Base-by-base conservation (phyloP, 1,140 invertebrate species). In the Ditylenchus dipsaci region DNA sequence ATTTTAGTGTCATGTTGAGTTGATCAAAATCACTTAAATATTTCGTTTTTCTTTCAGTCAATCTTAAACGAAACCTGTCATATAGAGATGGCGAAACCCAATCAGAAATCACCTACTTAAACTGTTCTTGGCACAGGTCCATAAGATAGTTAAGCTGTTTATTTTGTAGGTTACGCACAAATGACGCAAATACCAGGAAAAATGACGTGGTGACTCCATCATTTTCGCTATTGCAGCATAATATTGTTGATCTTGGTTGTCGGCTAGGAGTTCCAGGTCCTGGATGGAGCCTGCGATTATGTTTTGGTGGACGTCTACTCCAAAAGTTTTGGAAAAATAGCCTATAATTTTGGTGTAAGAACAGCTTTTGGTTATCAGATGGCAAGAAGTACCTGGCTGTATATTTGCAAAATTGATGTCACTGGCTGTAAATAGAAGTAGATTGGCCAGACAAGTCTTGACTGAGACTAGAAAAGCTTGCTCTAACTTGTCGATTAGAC, bases 101-200 rank as follows among this genome's bases (percentile, higher is more conserved):
- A 64, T 5, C 19, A 65, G 0, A 38, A 15, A 26, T 5, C 43
- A 76, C 69, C 33, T 27, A 75, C 73, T 68, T 74, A 47, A 65
- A 75, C 63, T 75, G 74, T 65, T 75, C 75, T 63, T 73, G 69
- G 13, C 71, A 67, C 26, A 75, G 59, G 49, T 75, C 74, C 68
- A 75, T 73, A 8, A 76, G 30, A 56, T 75, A 75, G 21, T 65
- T 64, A 26, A 75, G 33, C 30, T 75, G 78, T 33, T 76, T 76
- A 43, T 57, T 45, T 11, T 56, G 71, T 17, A 75, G 56, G 38
- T 43, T 56, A 15, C 63, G 75, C 15, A 74, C 27, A 38, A 74
- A 43, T 15, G 62, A 60, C 1, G 43, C 47, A 60, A 73, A 38
- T 13, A 63, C 27, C 5, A 74, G 56, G 47, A 60, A 43, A 19